These are phyloP conservation scores for Orchestia grillus DNA, from an alignment of 1,140 invertebrate genomes.

Conservation along the genomic window DNA sequence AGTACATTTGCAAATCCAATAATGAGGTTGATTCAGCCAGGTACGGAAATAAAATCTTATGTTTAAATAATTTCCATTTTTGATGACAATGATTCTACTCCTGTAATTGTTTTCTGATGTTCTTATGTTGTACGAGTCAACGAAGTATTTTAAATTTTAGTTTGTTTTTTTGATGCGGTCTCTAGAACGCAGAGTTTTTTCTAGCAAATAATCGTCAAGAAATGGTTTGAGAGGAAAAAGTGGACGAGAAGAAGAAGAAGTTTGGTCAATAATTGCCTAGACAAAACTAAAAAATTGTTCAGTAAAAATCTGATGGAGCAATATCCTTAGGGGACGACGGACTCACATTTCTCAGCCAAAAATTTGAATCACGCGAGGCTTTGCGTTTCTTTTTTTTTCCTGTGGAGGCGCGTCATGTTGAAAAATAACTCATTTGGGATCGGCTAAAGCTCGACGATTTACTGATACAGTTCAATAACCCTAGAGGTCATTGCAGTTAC, in stretches of 20 bases:
- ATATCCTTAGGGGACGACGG: background rate
- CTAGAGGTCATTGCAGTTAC: background rate
- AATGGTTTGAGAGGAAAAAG: too few species aligned
- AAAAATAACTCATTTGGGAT: background rate
- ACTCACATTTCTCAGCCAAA: background rate
- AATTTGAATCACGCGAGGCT: background rate
- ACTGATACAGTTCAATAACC: background rate
- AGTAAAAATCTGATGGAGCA: background rate
- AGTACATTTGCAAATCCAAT: too few species aligned
- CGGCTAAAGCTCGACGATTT: background rate
- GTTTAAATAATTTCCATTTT: too few species aligned
- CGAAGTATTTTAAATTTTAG: too few species aligned
- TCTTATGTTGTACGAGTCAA: too few species aligned
- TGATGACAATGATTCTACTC: too few species aligned
- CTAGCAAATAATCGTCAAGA: background rate
- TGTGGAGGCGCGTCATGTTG: background rate
- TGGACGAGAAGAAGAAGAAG: too few species aligned
- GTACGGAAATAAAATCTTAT: too few species aligned
- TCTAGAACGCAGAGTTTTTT: background rate
- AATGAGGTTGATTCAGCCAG: too few species aligned
- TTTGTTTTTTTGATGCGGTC: background rate
- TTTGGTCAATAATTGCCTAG: too few species aligned
- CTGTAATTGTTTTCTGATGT: too few species aligned
- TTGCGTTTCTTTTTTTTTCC: background rate
- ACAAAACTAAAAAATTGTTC: background rate